Percentiles rank a stretch among this genome's conserved stretches.
Conservation (phyloP, 2,888 invertebrate genomes). For the Thymelicus sylvestris region DNA sequence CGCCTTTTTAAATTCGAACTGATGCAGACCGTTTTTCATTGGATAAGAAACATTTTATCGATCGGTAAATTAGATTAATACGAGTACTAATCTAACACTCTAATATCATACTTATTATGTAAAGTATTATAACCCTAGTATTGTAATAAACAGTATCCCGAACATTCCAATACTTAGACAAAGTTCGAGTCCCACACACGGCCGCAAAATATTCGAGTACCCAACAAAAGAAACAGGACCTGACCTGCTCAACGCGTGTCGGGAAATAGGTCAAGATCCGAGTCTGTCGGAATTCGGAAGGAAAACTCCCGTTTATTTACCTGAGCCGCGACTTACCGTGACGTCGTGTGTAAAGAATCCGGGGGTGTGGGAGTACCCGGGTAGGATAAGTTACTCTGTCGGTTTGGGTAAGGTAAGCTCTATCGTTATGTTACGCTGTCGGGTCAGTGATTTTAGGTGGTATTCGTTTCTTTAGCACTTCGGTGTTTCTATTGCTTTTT, state of each 20-base stretch:
- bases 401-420: neutral
- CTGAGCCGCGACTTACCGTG: slow-evolving; percentile 43
- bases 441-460: too few relatives aligned
- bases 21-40: too few relatives aligned
- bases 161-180: neutral
- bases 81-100: too few relatives aligned
- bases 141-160: too few relatives aligned
- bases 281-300: slow-evolving; percentile 52
- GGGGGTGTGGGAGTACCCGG: slow-evolving; percentile 10
- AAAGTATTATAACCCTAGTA: too few relatives aligned
- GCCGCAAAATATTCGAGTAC: slow-evolving; percentile 28
- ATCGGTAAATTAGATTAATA: too few relatives aligned
- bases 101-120: too few relatives aligned
- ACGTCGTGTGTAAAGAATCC: slow-evolving; percentile 37
- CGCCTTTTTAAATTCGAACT: too few relatives aligned
- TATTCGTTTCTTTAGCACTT: too few relatives aligned
- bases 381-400: slow-evolving; percentile 3
- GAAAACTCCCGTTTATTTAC: slow-evolving; percentile 55
- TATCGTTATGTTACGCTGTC: too few relatives aligned
- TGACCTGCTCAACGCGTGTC: slow-evolving; percentile 65
- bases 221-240: slow-evolving; percentile 50
- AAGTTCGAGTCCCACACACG: slow-evolving; percentile 10
- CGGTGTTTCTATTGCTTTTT: too few relatives aligned
- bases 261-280: slow-evolving; percentile 67
- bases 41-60: too few relatives aligned